Percentiles rank a stretch among this genome's conserved stretches.
These are phyloP conservation scores for Muricea muricata DNA, from an alignment of 92 coral and sea anemone species.

Conservation along the genomic window DNA sequence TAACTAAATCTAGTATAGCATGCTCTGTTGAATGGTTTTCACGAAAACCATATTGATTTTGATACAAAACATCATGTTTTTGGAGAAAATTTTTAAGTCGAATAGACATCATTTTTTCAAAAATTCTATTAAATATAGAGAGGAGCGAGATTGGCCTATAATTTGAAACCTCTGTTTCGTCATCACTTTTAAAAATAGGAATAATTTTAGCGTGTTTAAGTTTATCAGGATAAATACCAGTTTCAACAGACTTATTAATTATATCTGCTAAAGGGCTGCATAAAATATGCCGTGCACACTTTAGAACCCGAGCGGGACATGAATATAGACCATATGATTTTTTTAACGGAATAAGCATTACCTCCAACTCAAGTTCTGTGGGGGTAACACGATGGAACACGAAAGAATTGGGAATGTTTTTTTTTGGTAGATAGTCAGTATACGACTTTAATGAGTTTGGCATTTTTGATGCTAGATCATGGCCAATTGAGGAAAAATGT, in stretches of 20 bases:
- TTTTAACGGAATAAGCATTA: conserved; percentile 36
- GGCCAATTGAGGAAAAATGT: conserved; percentile 50
- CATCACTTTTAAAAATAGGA: conserved; percentile 58
- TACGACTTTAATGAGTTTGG: conserved; percentile 23
- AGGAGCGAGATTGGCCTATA: conserved; percentile 70
- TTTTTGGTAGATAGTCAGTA: background rate
- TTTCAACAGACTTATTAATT: conserved; percentile 48
- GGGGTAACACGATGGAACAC: conserved; percentile 30
- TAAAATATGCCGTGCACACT: conserved; percentile 49
- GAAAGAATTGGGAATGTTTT: conserved; percentile 27
- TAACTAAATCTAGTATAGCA: conserved; percentile 37
- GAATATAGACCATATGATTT: conserved; percentile 58
- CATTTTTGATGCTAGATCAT: conserved; percentile 32
- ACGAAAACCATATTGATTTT: conserved; percentile 48
- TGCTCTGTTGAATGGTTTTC: conserved; percentile 49
- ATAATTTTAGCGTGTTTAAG: conserved; percentile 56
- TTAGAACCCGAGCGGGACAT: conserved; percentile 50
- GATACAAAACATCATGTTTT: conserved; percentile 31
- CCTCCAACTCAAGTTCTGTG: conserved; percentile 44
- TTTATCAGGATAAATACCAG: conserved; percentile 54
- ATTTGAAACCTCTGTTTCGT: conserved; percentile 56
- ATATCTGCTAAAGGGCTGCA: conserved; percentile 43
- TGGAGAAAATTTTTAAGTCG: conserved; percentile 34
- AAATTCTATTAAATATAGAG: conserved; percentile 54
- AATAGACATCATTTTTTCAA: conserved; percentile 56